Evolutionary conservation across 2,888 invertebrate species (phyloP).

Genomic region (Aphrophora alni): DNA sequence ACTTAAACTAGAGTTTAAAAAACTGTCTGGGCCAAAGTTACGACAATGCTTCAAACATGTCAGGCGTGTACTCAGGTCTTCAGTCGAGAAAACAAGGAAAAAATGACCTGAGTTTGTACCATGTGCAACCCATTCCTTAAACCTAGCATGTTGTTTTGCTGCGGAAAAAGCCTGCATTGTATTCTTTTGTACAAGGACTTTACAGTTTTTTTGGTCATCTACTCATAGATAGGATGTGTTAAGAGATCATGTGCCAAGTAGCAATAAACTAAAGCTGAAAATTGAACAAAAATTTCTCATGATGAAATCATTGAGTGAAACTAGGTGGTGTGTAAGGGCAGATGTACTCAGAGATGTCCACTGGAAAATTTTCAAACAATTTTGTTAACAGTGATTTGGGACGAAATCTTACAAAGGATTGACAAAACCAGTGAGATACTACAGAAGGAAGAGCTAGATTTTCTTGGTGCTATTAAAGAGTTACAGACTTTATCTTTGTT

Average conservation of each 20-base stretch:
- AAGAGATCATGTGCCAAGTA: constrained; percentile 6
- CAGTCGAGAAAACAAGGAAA: constrained; percentile 7
- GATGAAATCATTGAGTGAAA: constrained; percentile 23
- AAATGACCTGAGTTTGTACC: constrained; percentile 29
- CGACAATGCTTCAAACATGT: constrained; percentile 49
- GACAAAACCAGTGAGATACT: constrained; percentile 18
- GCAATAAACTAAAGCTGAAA: no score
- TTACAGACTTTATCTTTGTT: constrained; percentile 10
- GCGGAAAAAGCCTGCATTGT: constrained; percentile 23
- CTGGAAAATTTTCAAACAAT: constrained; percentile 12
- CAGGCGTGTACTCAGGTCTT: constrained; percentile 27
- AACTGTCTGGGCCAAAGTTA: constrained; percentile 52
- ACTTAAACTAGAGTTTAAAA: constrained; percentile 39
- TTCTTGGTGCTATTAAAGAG: constrained; percentile 4
- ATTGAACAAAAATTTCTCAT: background rate
- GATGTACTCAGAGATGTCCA: background rate
- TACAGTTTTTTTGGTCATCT: constrained; percentile 24
- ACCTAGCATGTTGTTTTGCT: constrained; percentile 12
- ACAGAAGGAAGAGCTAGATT: constrained; percentile 21
- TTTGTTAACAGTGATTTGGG: constrained; percentile 19
- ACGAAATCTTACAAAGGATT: constrained; percentile 14
- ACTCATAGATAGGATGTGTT: constrained; percentile 26
- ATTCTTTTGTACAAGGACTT: constrained; percentile 27
- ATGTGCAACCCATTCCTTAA: constrained; percentile 34
- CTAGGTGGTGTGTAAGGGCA: constrained; percentile 30